These are phyloP conservation scores for Orbicella faveolata DNA, from an alignment of 64 coral and sea anemone species.

Conservation along the genomic window DNA sequence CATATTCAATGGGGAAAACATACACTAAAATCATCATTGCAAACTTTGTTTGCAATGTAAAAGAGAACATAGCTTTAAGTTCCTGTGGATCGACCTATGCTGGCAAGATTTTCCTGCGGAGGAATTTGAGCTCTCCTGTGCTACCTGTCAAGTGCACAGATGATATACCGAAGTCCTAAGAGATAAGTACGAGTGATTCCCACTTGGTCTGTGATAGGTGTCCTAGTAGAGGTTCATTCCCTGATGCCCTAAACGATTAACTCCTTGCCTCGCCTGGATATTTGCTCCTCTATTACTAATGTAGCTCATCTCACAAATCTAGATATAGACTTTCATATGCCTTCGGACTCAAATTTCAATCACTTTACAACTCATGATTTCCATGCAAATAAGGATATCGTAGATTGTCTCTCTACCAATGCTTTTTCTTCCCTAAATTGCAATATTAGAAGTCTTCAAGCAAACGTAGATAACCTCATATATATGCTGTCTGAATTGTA, in stretches of 20 bases:
- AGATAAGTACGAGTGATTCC: background rate
- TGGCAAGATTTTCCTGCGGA: background rate
- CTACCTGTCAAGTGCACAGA: background rate
- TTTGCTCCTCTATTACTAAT: background rate
- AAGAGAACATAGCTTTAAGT: no score
- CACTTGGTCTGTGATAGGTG: background rate
- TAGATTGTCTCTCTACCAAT: background rate
- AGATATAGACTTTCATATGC: constrained; percentile 39
- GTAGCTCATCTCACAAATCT: constrained; percentile 19
- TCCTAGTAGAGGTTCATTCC: background rate
- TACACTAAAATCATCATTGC: no score
- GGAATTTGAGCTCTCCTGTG: background rate
- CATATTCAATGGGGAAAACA: no score
- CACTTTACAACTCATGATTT: constrained; percentile 51
- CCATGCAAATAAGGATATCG: constrained; percentile 5
- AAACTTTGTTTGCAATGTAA: no score
- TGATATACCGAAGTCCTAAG: background rate
- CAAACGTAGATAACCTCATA: constrained; percentile 5
- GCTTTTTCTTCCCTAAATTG: background rate
- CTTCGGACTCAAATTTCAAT: constrained; percentile 30
- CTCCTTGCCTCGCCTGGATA: background rate
- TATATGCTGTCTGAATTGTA: constrained; percentile 51
- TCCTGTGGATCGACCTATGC: no score
- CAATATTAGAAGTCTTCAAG: no score
- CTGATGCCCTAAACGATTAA: background rate